phyloP scores from a whole-genome alignment of 2,113 vertebrate genomes.

The Forbesichthys papilliferus region DNA sequence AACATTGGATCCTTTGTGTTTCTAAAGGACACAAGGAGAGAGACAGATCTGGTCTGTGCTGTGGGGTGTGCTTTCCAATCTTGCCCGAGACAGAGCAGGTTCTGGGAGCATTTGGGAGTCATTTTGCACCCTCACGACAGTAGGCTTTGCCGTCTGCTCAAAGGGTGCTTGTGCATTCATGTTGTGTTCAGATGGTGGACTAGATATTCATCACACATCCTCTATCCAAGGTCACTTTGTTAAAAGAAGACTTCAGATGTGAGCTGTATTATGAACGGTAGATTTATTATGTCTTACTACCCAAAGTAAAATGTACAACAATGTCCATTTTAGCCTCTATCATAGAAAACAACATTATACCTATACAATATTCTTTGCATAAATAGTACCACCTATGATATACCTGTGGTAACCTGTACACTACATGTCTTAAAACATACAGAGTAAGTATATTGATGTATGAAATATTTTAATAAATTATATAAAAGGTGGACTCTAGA shows the following conservation, averaged over 20 bases:
- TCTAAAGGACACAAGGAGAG: slow-evolving; percentile 5
- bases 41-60: slow-evolving; percentile 31
- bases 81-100: slow-evolving; percentile 39
- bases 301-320: too few relatives aligned
- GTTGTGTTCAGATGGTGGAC: slow-evolving; percentile 56
- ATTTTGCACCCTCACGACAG: slow-evolving; percentile 50
- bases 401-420: too few relatives aligned
- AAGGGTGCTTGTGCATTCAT: slow-evolving; percentile 62
- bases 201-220: slow-evolving; percentile 50
- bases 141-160: slow-evolving; percentile 35
- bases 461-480: too few relatives aligned
- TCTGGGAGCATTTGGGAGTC: slow-evolving; percentile 64
- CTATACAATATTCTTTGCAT: too few relatives aligned
- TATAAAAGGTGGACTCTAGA: too few relatives aligned
- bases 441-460: too few relatives aligned
- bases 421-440: too few relatives aligned
- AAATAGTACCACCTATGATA: too few relatives aligned
- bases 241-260: slow-evolving; percentile 41
- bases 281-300: too few relatives aligned
- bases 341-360: too few relatives aligned
- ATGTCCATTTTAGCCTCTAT: too few relatives aligned
- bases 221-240: slow-evolving; percentile 50
- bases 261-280: slow-evolving; percentile 21
- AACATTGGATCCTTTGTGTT: neutral
- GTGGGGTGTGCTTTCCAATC: slow-evolving; percentile 31